Conservation (phyloP, 92 coral and sea anemone species). For the Epizoanthus stellaris region DNA sequence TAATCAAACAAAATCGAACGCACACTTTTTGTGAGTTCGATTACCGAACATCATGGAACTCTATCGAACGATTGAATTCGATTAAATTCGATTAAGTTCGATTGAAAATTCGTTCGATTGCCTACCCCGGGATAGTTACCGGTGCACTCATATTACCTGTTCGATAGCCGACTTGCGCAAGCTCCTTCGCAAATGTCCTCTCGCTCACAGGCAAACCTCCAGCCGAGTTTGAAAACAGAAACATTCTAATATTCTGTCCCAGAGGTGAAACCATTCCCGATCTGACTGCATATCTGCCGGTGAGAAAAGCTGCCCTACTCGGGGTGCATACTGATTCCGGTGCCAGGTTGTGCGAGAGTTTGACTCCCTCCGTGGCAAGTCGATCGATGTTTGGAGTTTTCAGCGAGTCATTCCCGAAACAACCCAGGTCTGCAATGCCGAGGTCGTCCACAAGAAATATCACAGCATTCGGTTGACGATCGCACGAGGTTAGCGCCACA, state of each 20-base stretch:
- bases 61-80: no score
- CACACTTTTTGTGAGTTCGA: no score
- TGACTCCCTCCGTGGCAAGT: neutral
- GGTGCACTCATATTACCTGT: neutral
- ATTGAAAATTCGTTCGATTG: no score
- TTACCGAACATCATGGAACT: no score
- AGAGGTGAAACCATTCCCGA: slow-evolving; percentile 23
- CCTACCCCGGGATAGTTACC: no score
- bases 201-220: slow-evolving; percentile 46
- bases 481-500: neutral
- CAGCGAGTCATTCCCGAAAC: slow-evolving; percentile 24
- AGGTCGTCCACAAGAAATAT: neutral
- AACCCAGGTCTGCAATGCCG: no score
- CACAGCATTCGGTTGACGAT: neutral
- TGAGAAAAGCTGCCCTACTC: slow-evolving; percentile 41
- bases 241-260: neutral
- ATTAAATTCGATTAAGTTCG: no score
- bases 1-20: no score
- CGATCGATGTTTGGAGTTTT: slow-evolving; percentile 44
- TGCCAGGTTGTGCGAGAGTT: no score
- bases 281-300: slow-evolving; percentile 48
- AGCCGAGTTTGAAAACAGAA: neutral
- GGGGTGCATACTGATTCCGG: slow-evolving; percentile 12
- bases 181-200: slow-evolving; percentile 31
- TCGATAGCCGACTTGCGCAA: slow-evolving; percentile 28